Base-by-base conservation (phyloP, 2,797 vertebrate species). In the Gymnopithys bicolor region DNA sequence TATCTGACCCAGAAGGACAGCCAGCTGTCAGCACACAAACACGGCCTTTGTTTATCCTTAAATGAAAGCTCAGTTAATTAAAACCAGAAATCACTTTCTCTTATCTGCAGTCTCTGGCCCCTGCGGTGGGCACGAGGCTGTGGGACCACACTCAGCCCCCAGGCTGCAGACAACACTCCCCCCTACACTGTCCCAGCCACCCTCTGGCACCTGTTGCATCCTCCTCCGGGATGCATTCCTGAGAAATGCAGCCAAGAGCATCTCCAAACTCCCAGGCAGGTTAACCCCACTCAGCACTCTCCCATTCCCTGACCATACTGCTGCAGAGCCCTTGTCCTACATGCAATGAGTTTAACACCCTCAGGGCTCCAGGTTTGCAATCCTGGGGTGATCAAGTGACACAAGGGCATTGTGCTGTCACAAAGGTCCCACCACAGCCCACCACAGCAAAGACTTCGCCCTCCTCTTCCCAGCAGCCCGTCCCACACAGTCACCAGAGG, bases 1-100 rank as follows among this genome's bases (percentile, higher is more conserved):
- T 97, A 97, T 96, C 93, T 91, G 94, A 95, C 91, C 95, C 95
- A 96, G 94, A 96, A 96, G 96, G 96, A 93, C 90, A 85, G 86
- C 92, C 80, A 95, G 89, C 82, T 96, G 89, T 96, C 95, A 97
- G 87, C 84, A 87, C 74, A 89, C 94, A 96, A 96, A 93, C 84
- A 73, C 67, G 93, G 87, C 86, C 94, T 96, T 97, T 97, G 94
- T 97, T 94, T 95, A 87, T 49, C 51, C 73, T 92, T 93, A 93
- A 90, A 81, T 77, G 90, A 95, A 94, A 94, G 89, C 83, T 94
- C 91, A 93, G 91, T 97, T 95, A 96, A 93, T 93, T 96, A 94
- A 94, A 97, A 92, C 13, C 70, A 92, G 92, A 95, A 83, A 94
- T 94, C 94, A 45, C 87, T 79, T 73, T 70, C 89, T 60, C 88